These are phyloP conservation scores for Hyles lineata DNA, from an alignment of 2,888 invertebrate species.

Conservation along the genomic window DNA sequence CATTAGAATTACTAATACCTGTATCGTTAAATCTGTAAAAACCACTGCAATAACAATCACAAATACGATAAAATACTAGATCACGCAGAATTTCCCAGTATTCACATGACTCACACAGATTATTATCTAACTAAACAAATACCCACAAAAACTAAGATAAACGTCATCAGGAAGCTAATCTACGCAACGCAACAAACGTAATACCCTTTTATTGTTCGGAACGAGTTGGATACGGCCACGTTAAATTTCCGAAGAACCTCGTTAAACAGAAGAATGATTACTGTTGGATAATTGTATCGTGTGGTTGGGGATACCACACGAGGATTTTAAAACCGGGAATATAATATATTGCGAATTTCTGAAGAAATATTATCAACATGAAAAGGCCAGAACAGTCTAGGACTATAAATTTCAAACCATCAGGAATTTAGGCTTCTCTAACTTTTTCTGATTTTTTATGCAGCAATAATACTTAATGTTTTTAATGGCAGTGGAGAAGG, in stretches of 20 bases:
- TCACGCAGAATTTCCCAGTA: background rate
- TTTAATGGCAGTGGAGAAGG: too few relatives aligned
- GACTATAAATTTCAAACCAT: too few relatives aligned
- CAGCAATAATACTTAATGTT: too few relatives aligned
- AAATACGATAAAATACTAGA: background rate
- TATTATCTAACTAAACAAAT: constrained; percentile 6
- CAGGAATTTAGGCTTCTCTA: too few relatives aligned
- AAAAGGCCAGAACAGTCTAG: too few relatives aligned
- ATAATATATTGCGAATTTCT: background rate
- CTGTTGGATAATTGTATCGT: constrained; percentile 39
- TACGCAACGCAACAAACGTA: constrained; percentile 42
- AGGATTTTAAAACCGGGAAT: background rate
- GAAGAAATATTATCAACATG: too few relatives aligned
- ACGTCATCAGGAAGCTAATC: constrained; percentile 8
- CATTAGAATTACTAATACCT: background rate
- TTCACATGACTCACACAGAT: constrained; percentile 1
- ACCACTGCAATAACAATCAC: background rate
- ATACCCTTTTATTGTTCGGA: constrained; percentile 32
- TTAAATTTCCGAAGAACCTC: constrained; percentile 30
- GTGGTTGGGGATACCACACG: background rate
- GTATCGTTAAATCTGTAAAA: background rate
- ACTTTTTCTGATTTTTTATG: too few relatives aligned
- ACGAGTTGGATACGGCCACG: constrained; percentile 20
- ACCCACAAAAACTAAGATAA: constrained; percentile 29
- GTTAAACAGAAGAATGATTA: constrained; percentile 46